Evolutionary conservation across 2,888 invertebrate species (phyloP), one percentile per base, ranked within the genome.

Genomic region (Agrochola lota): DNA sequence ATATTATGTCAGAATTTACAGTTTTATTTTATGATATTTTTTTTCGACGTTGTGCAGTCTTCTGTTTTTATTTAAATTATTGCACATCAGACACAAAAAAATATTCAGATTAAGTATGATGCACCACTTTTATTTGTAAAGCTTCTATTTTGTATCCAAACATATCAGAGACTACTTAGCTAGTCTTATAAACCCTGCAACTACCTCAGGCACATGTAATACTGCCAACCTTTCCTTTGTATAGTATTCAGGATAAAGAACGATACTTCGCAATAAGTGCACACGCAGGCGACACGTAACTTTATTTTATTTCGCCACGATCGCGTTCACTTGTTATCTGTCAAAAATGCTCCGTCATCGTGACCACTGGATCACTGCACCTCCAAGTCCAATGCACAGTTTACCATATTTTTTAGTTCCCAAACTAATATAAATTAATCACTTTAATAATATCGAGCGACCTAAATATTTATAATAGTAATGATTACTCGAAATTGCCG

Each of bases 401-500:
- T 46, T 35, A 71, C 26, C 40, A 70, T 59, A 60, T 63, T 59
- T 63, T 71, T 73, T 30, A 43, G 1, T 57, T 62, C 66, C 12
- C 30, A 78, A 73, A 75, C 59, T 30, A 55, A 81, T 60, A 77
- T n/a, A 68, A 84, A 83, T 64, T 71, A 84, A 85, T 67, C 68
- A 78, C 67, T 80, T 69, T 72, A 71, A 78, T 81, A 87, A 85
- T 88, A 86, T 89, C 64, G 68, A 60, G 68, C 77, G 74, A 81
- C 77, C 76, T 75, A 84, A 87, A 87, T 86, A 85, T 90, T 90
- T 89, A 88, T 84, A 85, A 86, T 77, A 85, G 89, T 84, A 85
- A 78, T 69, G 88, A 90, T 87, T 88, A 89, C 94, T 95, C 89
- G 91, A 95, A 95, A 94, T 93, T 95, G 91, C 92, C 94, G 94